These are phyloP conservation scores for Clarias platycephalus DNA, from an alignment of 2,797 vertebrate species.

Conservation along the genomic window DNA sequence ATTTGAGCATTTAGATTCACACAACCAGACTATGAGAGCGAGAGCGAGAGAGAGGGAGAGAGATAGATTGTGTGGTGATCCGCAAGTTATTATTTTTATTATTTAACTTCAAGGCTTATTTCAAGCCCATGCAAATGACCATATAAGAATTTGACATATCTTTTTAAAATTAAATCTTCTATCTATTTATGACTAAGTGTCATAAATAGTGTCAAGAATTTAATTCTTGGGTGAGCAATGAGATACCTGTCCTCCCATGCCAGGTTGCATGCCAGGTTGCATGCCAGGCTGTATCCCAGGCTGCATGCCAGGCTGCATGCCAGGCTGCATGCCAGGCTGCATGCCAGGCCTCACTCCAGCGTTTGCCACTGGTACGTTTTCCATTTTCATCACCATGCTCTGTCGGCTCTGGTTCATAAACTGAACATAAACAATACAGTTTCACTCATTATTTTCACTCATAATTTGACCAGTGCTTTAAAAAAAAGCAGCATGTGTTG, in stretches of 20 bases:
- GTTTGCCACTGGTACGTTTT: constrained; percentile 74
- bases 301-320: constrained; percentile 63
- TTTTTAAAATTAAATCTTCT: neutral
- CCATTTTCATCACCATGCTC: constrained; percentile 88
- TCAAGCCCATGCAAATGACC: neutral
- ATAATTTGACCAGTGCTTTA: too few relatives aligned
- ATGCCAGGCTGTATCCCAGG: constrained; percentile 82
- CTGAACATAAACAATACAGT: constrained; percentile 64
- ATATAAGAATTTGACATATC: neutral
- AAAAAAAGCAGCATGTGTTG: neutral
- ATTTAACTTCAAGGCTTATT: neutral
- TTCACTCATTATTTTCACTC: neutral
- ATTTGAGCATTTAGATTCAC: constrained; percentile 94
- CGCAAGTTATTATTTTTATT: neutral
- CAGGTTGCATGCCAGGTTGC: neutral
- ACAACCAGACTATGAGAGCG: constrained; percentile 78
- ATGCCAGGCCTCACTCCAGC: constrained; percentile 84
- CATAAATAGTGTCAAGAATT: neutral
- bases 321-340: constrained; percentile 70
- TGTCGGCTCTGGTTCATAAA: constrained; percentile 95
- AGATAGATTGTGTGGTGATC: neutral
- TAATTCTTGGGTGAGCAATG: neutral
- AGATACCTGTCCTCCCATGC: constrained; percentile 71
- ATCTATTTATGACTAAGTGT: neutral
- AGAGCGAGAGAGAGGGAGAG: constrained; percentile 3